Percentiles rank a stretch among this genome's conserved stretches.
Conservation (phyloP, 1,140 invertebrate genomes). For the Globodera ellingtonae region DNA sequence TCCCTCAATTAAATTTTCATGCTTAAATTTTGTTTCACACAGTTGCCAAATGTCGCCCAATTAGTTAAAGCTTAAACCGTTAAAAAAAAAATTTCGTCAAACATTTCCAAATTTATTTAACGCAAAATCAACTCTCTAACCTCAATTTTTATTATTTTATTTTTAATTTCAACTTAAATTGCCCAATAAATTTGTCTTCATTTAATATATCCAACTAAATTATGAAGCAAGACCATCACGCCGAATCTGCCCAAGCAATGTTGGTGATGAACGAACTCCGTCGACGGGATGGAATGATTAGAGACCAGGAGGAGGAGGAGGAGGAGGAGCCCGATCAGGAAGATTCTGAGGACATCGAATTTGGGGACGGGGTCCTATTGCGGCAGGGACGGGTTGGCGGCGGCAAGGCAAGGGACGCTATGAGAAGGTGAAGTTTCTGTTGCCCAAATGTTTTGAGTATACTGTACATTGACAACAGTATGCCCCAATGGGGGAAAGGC, state of each 20-base stretch:
- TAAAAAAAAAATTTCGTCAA: no score
- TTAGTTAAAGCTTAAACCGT: no score
- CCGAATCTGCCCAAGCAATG: neutral
- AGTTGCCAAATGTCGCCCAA: no score
- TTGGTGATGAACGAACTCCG: constrained; percentile 17
- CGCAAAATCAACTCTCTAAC: neutral
- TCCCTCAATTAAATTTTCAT: no score
- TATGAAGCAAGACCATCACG: neutral
- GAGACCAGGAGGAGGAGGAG: neutral
- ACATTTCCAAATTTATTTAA: no score
- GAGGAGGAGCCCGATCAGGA: neutral
- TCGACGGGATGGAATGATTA: neutral
- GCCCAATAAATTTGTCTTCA: no score
- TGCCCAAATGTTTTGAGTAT: no score
- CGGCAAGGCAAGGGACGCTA: neutral
- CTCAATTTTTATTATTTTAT: neutral
- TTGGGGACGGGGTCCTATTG: no score
- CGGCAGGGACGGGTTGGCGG: neutral
- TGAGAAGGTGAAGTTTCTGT: no score
- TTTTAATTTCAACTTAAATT: neutral
- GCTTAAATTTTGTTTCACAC: no score
- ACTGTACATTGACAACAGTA: no score
- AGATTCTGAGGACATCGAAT: neutral
- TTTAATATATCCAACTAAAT: neutral
- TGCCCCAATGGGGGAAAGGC: no score